Evolutionary conservation across 30 jellyfish, hydroid and myxozoan species (phyloP), one percentile per base, ranked within the genome.

Genomic region (Pseudorhiza aurosa): DNA sequence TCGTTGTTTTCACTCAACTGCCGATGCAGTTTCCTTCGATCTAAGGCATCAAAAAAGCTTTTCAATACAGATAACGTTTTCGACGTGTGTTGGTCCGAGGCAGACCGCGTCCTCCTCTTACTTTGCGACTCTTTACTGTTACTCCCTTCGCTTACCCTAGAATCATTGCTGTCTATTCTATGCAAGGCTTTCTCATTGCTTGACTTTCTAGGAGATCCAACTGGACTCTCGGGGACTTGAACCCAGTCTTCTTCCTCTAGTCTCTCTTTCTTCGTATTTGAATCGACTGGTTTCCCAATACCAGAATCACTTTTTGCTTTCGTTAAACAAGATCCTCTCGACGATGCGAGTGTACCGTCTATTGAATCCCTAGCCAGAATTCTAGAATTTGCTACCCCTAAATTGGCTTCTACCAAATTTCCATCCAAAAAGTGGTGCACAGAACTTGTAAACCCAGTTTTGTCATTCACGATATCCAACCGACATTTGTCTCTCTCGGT

Each of bases 91-190:
- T 57, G 89, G 4, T 53, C 82, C 26, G 89, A 77, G 5, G 57
- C 77, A 2, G 91, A 80, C n/a, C 72, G 71, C 15, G 73, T 19
- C 15, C 84, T 58, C 30, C 63, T 53, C 56, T 62, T 80, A 42
- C 91, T 35, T 8, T 27, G 21, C 27, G 91, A 80, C 28, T 80
- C 91, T 35, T 46, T 80, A 53, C 91, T 80, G 77, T 80, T 58
- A 29, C 76, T 80, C 19, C 76, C 44, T 63, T 80, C 91, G 39
- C 91, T 80, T 18, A 80, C 68, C 62, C 58, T 80, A 8, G 84
- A 80, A n/a, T 80, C 84, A 35, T 51, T 80, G 53, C 76, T 47
- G 57, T 80, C 91, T 33, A 47, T 76, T 51, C 59, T 47, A 6
- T 26, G 21, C 40, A 11, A 15, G 18, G 37, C 63, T 24, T 19